Evolutionary conservation across 2,113 vertebrate species (phyloP).

Genomic region (Sciurus niger): DNA sequence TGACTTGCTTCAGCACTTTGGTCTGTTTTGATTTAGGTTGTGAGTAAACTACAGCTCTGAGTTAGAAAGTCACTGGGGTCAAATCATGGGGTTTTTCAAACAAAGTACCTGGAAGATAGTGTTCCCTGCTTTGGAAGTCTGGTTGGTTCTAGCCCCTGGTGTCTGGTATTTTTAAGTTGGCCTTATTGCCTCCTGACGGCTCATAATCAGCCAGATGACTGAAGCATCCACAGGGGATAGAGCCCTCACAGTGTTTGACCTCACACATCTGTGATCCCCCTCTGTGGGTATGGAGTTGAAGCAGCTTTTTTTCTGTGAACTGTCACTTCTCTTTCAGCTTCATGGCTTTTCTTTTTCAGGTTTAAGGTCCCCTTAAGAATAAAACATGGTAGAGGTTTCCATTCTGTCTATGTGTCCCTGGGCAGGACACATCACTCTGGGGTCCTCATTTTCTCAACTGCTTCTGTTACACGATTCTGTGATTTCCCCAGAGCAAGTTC

Average conservation of each 20-base stretch:
- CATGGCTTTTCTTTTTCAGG: not conserved
- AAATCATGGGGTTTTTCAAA: conserved; percentile 44
- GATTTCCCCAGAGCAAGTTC: not conserved
- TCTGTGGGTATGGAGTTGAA: rapidly evolving
- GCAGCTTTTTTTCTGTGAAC: not conserved
- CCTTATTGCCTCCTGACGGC: not conserved
- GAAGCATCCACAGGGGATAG: not conserved
- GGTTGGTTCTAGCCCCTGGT: not conserved
- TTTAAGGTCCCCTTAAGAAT: not conserved
- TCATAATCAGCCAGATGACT: too few relatives aligned
- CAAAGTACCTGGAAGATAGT: not conserved
- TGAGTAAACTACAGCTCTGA: conserved; percentile 71
- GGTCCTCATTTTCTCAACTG: not conserved
- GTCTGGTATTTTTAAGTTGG: not conserved
- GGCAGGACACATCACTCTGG: not conserved
- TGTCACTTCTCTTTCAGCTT: not conserved
- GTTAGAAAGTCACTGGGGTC: conserved; percentile 67
- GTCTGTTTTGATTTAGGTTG: conserved; percentile 74
- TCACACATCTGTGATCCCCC: not conserved
- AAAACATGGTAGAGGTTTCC: not conserved
- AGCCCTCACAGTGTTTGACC: not conserved
- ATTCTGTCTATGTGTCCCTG: not conserved
- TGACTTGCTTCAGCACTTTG: not conserved
- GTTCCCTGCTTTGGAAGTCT: not conserved
- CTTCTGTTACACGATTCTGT: not conserved